These are phyloP conservation scores for Catocala sponsa DNA, from an alignment of 2,888 invertebrate species.

Conservation along the genomic window DNA sequence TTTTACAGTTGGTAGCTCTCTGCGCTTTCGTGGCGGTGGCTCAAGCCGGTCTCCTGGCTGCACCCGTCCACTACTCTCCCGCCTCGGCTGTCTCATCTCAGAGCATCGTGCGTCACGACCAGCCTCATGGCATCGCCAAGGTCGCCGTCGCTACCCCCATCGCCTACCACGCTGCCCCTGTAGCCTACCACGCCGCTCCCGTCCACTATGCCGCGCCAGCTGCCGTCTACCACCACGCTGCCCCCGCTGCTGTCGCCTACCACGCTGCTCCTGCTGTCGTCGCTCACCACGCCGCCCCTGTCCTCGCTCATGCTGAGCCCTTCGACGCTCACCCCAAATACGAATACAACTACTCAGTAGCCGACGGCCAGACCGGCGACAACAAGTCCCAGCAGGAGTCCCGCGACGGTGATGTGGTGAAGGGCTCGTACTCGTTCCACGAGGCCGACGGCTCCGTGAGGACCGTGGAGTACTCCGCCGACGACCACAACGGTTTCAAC, in stretches of 20 bases:
- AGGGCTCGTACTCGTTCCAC: conserved; percentile 80
- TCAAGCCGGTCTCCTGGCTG: conserved; percentile 42
- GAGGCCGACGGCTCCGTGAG: conserved; percentile 83
- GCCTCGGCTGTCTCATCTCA: conserved; percentile 67
- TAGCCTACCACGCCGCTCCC: conserved; percentile 43
- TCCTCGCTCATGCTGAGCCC: conserved; percentile 47
- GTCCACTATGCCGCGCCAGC: conserved; percentile 68
- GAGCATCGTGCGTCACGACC: conserved; percentile 61
- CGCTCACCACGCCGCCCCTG: no score
- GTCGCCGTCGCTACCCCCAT: conserved; percentile 44
- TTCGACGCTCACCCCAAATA: conserved; percentile 70
- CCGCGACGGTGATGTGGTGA: conserved; percentile 81
- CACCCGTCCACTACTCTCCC: conserved; percentile 65
- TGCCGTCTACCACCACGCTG: conserved; percentile 53
- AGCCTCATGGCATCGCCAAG: conserved; percentile 49
- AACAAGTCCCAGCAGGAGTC: conserved; percentile 82
- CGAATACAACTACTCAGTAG: conserved; percentile 83
- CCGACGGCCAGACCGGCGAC: conserved; percentile 85
- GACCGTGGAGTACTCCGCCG: conserved; percentile 82
- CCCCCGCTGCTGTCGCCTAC: no score
- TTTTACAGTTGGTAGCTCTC: conserved; percentile 54
- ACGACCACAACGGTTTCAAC: conserved; percentile 80
- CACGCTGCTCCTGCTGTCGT: no score
- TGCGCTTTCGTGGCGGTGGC: conserved; percentile 20
- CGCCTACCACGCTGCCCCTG: conserved; percentile 44